Base-by-base conservation (phyloP, 2,113 vertebrate species). In the Carollia perspicillata region DNA sequence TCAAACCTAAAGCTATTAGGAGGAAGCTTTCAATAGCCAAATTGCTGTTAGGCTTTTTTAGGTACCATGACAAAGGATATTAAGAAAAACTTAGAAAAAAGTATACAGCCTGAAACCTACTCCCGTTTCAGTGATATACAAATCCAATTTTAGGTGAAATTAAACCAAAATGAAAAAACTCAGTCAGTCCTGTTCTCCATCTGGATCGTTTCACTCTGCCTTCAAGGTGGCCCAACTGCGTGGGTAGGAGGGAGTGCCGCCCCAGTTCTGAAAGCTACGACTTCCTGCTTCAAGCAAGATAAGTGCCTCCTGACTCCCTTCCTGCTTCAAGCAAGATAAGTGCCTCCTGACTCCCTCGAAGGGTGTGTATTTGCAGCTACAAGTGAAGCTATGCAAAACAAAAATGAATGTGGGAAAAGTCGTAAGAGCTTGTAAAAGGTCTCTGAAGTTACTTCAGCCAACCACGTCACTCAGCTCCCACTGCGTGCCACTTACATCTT, bases 401-500 rank as follows among this genome's bases (percentile, higher is more conserved):
- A 60, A 75, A 77, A 74, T 10, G 35, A 58, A 80, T 0, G 9
- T 30, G 87, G 35, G 71, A 42, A 83, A 75, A n/a, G 40, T 35
- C 40, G 8, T 1, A 12, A 37, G 0, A 22, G 26, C 22, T 35
- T 86, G 1, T 58, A 37, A 89, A 18, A 72, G 42, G 1, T 37
- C 28, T 5, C 66, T 53, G 78, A 81, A 18, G 22, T 26, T 5
- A 74, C 60, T 58, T 30, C 3, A 49, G 44, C 63, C 68, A 53
- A 66, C 22, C 49, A 60, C 3, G 26, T 37, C 26, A 35, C 44
- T 17, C 8, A 28, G 8, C 11, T 37, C 0, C 0, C 0, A 2
- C 33, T 11, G 0, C 33, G 55, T 17, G 83, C 40, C 18, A 97
- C 99, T 99, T 97, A 99, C 99, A 17, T 99, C 99, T 95, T 99